Base-by-base conservation (phyloP, 2,113 vertebrate genomes). In the Lepidothrix coronata region DNA sequence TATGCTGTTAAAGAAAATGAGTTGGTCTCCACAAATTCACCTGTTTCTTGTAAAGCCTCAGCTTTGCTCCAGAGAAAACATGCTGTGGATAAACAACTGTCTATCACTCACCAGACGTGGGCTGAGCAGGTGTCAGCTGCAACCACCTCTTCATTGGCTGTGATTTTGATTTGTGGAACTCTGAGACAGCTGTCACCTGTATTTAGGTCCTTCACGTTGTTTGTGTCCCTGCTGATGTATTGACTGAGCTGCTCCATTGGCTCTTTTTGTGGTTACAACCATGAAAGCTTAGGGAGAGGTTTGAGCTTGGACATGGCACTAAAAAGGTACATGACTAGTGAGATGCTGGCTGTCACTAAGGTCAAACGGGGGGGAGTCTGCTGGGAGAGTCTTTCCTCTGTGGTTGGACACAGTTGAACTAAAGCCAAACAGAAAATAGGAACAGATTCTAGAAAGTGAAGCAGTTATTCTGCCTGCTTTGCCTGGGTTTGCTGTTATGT, bases 301-400 rank as follows among this genome's bases (percentile, higher is more conserved):
- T 46, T 72, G 30, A 61, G 46, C 61, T 93, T 0, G 0, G 73
- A 24, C 8, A 4, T 23, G 61, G 75, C 84, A 67, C 75, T n/a
- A 4, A 24, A 39, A 82, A 66, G 41, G 7, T 8, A 15, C 0
- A 0, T 44, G 61, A 11, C 16, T 84, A 12, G 2, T 30, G 70
- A 23, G 67, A 3, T 7, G 44, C 35, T 22, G 76, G 20, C 23
- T 41, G 14, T 2, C 39, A 52, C 9, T 14, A 25, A 55, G 57
- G 8, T 30, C 27, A 14, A 16, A n/a, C 5, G 54, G 33, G 17
- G 37, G 21, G 1, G 44, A 58, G 1, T 28, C 28, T 71, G 28
- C 62, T 44, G 72, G 55, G 54, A 54, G 17, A 66, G 15, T 21
- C 28, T 37, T 54, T 30, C 3, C 54, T 23, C 4, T 31, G n/a